Percentiles rank a stretch among this genome's conserved stretches.
phyloP scores from a whole-genome alignment of 2,113 vertebrate species.

The Hippocampus guttulatus region DNA sequence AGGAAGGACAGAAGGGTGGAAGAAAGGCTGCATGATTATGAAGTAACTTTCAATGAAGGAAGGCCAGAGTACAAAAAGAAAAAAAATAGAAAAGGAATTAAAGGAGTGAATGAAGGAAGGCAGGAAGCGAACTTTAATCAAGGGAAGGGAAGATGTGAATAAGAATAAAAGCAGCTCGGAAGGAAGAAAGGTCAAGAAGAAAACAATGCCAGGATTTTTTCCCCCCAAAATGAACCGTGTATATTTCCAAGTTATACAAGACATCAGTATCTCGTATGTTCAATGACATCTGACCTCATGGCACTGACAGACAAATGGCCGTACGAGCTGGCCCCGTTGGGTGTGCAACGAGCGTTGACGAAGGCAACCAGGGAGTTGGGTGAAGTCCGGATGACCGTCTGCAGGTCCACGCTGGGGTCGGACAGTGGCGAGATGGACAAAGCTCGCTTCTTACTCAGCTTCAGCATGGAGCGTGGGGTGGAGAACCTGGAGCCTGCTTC shows the following conservation, averaged over 20 bases:
- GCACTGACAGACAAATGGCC: conserved; percentile 91
- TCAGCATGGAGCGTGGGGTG: conserved; percentile 83
- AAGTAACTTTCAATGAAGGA: no score
- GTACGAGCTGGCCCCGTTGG: conserved; percentile 82
- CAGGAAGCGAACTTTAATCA: no score
- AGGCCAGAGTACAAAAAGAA: no score
- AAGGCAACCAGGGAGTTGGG: conserved; percentile 95
- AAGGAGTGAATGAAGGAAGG: no score
- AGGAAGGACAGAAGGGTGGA: no score
- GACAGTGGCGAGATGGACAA: conserved; percentile 95
- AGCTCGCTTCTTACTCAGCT: conserved; percentile 91
- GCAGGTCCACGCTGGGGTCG: conserved; percentile 90
- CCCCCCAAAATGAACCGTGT: no score
- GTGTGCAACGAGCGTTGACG: conserved; percentile 89
- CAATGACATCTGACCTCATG: conserved; percentile 78
- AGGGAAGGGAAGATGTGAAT: no score
- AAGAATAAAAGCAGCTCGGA: neutral
- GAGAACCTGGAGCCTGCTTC: conserved; percentile 82
- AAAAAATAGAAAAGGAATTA: no score
- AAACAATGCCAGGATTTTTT: no score
- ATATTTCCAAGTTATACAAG: no score
- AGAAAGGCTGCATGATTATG: no score
- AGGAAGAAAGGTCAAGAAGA: neutral
- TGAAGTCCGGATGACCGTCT: conserved; percentile 94
- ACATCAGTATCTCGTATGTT: neutral